Evolutionary conservation across 2,888 invertebrate genomes (phyloP), one percentile per base, ranked within the genome.

Genomic region (Clunio marinus): DNA sequence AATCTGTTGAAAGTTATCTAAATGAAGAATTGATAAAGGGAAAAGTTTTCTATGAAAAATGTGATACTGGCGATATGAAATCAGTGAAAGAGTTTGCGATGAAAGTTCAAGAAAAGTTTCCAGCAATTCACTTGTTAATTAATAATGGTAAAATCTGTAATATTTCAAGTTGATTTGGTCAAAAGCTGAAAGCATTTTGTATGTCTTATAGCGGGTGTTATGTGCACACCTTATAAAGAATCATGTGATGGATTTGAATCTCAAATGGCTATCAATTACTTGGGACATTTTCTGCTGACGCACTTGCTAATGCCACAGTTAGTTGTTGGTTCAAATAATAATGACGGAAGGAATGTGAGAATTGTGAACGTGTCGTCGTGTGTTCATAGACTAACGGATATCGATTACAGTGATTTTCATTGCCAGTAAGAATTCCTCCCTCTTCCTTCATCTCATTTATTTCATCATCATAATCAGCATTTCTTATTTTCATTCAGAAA

Each of bases 351-450:
- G 69, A 83, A 82, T 70, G 81, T 90, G 0, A 83, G 96, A 74
- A 84, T 96, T 63, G 85, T 96, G 0, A 96, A 93, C 80, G 89
- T 96, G 0, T 87, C 92, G 0, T 94, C 94, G 0, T 88, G 89
- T 74, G 92, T 89, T 1, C 90, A 94, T 76, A 80, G 83, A 69
- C 81, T 86, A 17, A 90, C 90, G 4, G 80, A 83, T 70, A 87
- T 93, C 69, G 84, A 88, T 76, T 91, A 91, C 75, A 83, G 87
- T 1, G 88, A 93, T 74, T 85, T 93, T 59, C 88, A 91, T 77
- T 57, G 68, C 57, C 37, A 68, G 68, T 67, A 24, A 67, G 22
- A 55, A 20, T 15, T n/a, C n/a, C 32, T 32, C 8, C 8, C 32
- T 32, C 32, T 32, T n/a, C n/a, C n/a, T n/a, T n/a, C n/a, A n/a